Evolutionary conservation across 2,113 vertebrate species (phyloP).

Genomic region (Buteo buteo): DNA sequence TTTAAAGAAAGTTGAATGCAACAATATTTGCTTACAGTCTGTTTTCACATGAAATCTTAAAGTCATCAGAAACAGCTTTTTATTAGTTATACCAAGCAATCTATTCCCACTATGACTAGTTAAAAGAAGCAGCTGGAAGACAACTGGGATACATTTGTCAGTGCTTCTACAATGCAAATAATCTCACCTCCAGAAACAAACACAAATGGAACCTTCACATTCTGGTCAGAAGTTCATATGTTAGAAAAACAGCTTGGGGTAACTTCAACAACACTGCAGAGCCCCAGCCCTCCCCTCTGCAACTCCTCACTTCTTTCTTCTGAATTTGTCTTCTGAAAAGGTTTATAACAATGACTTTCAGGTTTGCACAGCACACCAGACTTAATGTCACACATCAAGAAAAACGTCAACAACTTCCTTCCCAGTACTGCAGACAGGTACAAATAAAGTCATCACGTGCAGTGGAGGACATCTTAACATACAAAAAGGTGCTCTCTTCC

Average conservation of each 20-base stretch:
- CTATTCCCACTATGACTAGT: neutral
- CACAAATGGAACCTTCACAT: neutral
- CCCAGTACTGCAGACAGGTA: neutral
- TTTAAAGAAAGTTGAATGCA: neutral
- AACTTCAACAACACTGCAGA: neutral
- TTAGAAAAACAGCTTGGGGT: neutral
- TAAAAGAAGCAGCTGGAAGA: neutral
- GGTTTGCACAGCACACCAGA: neutral
- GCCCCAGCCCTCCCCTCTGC: neutral
- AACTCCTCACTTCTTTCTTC: neutral
- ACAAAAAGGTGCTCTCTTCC: neutral
- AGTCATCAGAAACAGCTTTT: neutral
- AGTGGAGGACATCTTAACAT: neutral
- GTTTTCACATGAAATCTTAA: neutral
- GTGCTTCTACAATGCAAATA: neutral
- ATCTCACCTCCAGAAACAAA: neutral
- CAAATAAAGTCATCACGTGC: neutral
- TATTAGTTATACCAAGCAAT: neutral
- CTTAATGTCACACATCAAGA: neutral
- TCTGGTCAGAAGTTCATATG: neutral
- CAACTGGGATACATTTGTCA: neutral
- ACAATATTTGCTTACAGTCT: neutral
- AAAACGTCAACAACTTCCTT: neutral
- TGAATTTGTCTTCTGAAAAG: neutral
- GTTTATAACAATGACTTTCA: neutral